phyloP scores from a whole-genome alignment of 2,888 invertebrate genomes.

The Noctua janthe region DNA sequence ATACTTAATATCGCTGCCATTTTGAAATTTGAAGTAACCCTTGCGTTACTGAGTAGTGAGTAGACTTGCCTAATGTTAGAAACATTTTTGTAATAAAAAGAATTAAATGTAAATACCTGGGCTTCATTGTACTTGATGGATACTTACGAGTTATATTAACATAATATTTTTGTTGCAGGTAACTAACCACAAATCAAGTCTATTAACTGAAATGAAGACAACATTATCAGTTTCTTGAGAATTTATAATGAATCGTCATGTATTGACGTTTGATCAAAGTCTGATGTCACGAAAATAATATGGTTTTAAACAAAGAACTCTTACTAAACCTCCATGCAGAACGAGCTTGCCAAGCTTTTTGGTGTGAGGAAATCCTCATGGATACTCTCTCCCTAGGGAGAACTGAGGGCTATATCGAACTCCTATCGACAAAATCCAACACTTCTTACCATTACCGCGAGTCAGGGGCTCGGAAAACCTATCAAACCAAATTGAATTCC shows the following conservation, averaged over 20 bases:
- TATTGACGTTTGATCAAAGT: not conserved
- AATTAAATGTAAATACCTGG: conserved; percentile 29
- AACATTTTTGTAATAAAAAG: conserved; percentile 29
- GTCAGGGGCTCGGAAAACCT: not conserved
- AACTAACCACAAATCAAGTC: not conserved
- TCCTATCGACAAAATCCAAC: not conserved
- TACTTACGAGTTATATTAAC: not conserved
- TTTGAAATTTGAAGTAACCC: conserved; percentile 57
- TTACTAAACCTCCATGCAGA: not conserved
- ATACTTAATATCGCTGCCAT: conserved; percentile 46
- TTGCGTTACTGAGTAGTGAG: conserved; percentile 45
- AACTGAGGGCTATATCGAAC: not conserved
- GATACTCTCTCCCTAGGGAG: not conserved
- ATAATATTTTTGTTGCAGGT: not conserved
- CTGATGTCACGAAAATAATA: not conserved
- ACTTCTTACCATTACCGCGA: not conserved
- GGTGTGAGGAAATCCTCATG: no score
- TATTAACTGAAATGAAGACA: not conserved
- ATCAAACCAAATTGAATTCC: not conserved
- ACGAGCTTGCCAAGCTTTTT: not conserved
- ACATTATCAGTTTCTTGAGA: not conserved
- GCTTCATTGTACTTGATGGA: conserved; percentile 1
- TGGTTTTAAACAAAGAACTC: not conserved
- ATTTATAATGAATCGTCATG: conserved; percentile 4
- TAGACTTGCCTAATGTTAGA: conserved; percentile 47